Evolutionary conservation across 2,113 vertebrate genomes (phyloP).

Genomic region (Athene noctua): DNA sequence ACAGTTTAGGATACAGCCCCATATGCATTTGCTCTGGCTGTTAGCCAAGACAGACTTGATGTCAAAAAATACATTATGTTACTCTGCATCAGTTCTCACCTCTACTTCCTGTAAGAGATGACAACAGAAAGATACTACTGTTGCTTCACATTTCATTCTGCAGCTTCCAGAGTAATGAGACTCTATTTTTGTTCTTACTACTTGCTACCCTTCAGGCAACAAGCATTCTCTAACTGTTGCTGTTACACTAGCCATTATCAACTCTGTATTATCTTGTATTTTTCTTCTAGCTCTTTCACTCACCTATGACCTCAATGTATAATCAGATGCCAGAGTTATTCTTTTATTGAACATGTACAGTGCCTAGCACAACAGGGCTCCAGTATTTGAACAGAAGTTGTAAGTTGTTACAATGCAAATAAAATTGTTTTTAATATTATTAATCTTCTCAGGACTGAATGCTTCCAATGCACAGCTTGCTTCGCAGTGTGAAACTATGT

Average conservation of each 20-base stretch:
- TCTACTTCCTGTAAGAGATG: accelerated
- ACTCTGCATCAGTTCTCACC: neutral
- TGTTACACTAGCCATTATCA: neutral
- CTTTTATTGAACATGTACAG: neutral
- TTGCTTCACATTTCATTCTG: neutral
- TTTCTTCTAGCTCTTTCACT: neutral
- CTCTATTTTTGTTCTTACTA: neutral
- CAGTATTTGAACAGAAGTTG: neutral
- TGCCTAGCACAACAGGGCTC: neutral
- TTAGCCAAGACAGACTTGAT: neutral
- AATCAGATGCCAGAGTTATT: neutral
- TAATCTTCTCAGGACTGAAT: neutral
- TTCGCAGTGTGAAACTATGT: neutral
- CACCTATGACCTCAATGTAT: neutral
- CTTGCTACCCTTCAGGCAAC: neutral
- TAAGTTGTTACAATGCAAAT: neutral
- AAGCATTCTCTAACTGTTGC: neutral
- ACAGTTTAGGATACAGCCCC: neutral
- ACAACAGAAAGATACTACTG: neutral
- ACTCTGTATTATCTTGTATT: neutral
- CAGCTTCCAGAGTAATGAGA: neutral
- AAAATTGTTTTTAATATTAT: neutral
- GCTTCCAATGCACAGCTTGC: neutral
- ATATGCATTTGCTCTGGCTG: neutral
- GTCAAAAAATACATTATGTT: neutral